Percentiles rank a stretch among this genome's conserved stretches.
Evolutionary conservation across 2,888 invertebrate species (phyloP).

Genomic region (Arge pagana): DNA sequence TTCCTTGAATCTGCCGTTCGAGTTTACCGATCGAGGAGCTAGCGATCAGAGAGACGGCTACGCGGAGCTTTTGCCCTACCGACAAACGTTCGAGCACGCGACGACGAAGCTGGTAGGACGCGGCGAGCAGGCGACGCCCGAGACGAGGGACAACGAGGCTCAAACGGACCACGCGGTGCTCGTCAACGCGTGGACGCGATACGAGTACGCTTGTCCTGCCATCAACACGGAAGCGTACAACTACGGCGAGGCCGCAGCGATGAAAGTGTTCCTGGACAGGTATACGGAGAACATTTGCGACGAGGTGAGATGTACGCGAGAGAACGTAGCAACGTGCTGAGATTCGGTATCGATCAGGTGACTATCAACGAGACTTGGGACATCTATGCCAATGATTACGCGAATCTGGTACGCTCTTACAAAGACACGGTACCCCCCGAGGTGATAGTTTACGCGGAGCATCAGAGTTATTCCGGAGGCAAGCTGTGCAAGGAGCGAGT

Average conservation of each 20-base stretch:
- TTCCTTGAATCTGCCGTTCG: conserved; percentile 45
- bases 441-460: conserved; percentile 41
- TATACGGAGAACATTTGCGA: conserved; percentile 44
- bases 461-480: conserved; percentile 48
- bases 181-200: conserved; percentile 72
- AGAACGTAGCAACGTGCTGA: too few species aligned
- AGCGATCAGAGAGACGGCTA: conserved; percentile 70
- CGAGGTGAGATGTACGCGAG: conserved; percentile 33
- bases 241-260: conserved; percentile 42
- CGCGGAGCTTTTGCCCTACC: conserved; percentile 67
- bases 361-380: conserved; percentile 56
- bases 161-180: conserved; percentile 74
- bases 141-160: conserved; percentile 59
- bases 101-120: conserved; percentile 64
- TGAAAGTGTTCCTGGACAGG: conserved; percentile 44
- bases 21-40: conserved; percentile 63
- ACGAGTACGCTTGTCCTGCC: conserved; percentile 45
- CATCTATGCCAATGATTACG: conserved; percentile 68
- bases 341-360: conserved; percentile 25
- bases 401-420: conserved; percentile 58
- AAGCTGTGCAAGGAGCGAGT: conserved; percentile 66
- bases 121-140: conserved; percentile 65
- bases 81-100: conserved; percentile 64
- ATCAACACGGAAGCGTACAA: conserved; percentile 38
- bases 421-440: conserved; percentile 40